Conservation (phyloP, 2,797 vertebrate species). For the Ataeniobius toweri region DNA sequence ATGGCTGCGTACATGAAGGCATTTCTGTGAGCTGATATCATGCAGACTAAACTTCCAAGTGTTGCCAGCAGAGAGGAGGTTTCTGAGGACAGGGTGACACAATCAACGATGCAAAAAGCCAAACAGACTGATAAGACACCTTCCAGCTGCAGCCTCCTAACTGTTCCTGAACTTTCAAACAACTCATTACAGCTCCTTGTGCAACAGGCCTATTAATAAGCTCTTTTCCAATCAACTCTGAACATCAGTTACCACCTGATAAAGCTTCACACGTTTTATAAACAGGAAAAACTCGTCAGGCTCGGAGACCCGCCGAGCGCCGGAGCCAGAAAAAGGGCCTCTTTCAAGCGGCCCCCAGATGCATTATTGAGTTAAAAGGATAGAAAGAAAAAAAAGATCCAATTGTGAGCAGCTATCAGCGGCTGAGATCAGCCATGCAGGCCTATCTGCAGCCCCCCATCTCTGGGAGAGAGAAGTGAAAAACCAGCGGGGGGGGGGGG, state of each 20-base stretch:
- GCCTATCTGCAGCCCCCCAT: slow-evolving; percentile 79
- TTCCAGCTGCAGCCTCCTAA: slow-evolving; percentile 28
- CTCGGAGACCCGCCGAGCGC: slow-evolving; percentile 56
- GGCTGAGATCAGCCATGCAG: slow-evolving; percentile 75
- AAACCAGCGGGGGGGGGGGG: slow-evolving; percentile 61
- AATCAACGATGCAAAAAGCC: slow-evolving; percentile 31
- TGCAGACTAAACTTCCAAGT: slow-evolving; percentile 59
- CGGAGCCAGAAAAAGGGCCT: slow-evolving; percentile 50
- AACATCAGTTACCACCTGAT: slow-evolving; percentile 68
- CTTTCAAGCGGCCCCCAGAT: slow-evolving; percentile 55
- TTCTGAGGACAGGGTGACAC: slow-evolving; percentile 50
- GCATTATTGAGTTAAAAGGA: slow-evolving; percentile 79
- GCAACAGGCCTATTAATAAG: slow-evolving; percentile 48
- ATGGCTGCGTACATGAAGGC: slow-evolving; percentile 3
- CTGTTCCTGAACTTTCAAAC: slow-evolving; percentile 1
- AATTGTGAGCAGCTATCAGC: slow-evolving; percentile 79
- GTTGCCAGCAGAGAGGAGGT: slow-evolving; percentile 30
- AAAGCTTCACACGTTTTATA: slow-evolving; percentile 69
- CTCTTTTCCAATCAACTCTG: slow-evolving; percentile 53
- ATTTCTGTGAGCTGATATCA: slow-evolving; percentile 13
- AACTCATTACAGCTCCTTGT: slow-evolving; percentile 5
- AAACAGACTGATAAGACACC: slow-evolving; percentile 42
- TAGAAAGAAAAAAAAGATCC: slow-evolving; percentile 75
- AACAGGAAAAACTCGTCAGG: slow-evolving; percentile 75
- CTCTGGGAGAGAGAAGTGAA: slow-evolving; percentile 80